Base-by-base conservation (phyloP, 2,888 invertebrate species). In the Eueremaeus valkanovi region DNA sequence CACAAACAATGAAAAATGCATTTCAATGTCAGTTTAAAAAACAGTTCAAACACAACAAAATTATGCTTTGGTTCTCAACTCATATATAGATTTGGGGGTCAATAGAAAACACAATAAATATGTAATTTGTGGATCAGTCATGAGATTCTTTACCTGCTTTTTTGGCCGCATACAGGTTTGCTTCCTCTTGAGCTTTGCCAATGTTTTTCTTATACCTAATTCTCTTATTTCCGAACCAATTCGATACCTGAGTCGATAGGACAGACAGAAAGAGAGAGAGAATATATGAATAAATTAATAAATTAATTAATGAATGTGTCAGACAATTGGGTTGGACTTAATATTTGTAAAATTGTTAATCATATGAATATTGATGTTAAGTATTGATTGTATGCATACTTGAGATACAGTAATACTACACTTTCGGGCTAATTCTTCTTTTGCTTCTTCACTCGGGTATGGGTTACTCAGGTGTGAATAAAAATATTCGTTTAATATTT, bases 171-270 rank as follows among this genome's bases (percentile, higher is more conserved):
- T 98, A 98, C 83, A 98, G 87, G 86, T 97, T 97, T 76, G 98
- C 98, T 86, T 99, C 98, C 86, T 99, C 98, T 85, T 98, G 97
- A 76, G 97, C 97, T 85, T 99, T 99, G 82, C 96, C 97, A 81
- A 99, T 98, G 86, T 98, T 98, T 87, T 99, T 99, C 91, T 99
- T 99, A 87, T 98, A 99, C 82, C 98, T 91, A 86, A 99, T 99
- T 83, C 98, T 90, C 86, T 98, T 98, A 87, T 98, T 98, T 81
- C 98, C 98, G 85, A 98, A 98, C 98, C 98, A 98, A 88, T 98
- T 98, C 81, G 96, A 97, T 79, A 97, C 95, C 92, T 93, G 80
- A 33, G 16, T 31, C 40, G 16, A 61, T 76, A 27, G 29, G 9
- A 8, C 27, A 33, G 2, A 5, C 36, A 13, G 36, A 11, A 36